Evolutionary conservation across 2,888 invertebrate genomes (phyloP).

Genomic region (Trissoscelio sp.): DNA sequence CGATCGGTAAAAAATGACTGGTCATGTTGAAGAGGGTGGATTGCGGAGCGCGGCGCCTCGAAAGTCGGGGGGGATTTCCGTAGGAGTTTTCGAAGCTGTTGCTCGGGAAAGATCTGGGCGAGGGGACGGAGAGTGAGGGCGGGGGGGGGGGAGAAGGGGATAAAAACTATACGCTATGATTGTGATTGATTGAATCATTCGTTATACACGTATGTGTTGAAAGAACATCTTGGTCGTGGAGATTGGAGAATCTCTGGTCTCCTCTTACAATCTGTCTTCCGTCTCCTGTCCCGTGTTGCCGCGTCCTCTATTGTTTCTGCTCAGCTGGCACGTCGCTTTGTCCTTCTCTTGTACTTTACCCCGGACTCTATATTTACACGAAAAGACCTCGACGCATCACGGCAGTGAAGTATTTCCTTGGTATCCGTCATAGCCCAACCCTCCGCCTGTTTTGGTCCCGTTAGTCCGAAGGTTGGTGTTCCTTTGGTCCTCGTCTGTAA

Average conservation of each 20-base stretch:
- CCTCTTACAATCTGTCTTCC: constrained; percentile 52
- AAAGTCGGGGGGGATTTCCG: constrained; percentile 15
- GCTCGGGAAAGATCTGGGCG: constrained; percentile 41
- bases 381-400: constrained; percentile 70
- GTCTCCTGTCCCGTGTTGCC: constrained; percentile 22
- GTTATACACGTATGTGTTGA: constrained; percentile 65
- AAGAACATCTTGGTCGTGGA: constrained; percentile 63
- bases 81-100: constrained; percentile 47
- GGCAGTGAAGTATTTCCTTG: constrained; percentile 77
- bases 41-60: constrained; percentile 62
- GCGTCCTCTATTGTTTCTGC: constrained; percentile 15
- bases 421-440: constrained; percentile 78
- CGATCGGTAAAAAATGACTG: constrained; percentile 46
- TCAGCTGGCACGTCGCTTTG: constrained; percentile 14
- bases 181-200: constrained; percentile 71
- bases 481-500: constrained; percentile 85
- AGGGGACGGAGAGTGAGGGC: not conserved
- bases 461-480: constrained; percentile 86
- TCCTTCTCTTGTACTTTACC: constrained; percentile 57
- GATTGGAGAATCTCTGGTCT: constrained; percentile 49
- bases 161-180: constrained; percentile 68
- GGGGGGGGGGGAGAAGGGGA: constrained; percentile 33
- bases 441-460: constrained; percentile 85
- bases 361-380: constrained; percentile 63
- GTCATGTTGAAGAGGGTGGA: constrained; percentile 58